These are phyloP conservation scores for Nixonia krombeini DNA, from an alignment of 1,140 invertebrate species.

Conservation along the genomic window DNA sequence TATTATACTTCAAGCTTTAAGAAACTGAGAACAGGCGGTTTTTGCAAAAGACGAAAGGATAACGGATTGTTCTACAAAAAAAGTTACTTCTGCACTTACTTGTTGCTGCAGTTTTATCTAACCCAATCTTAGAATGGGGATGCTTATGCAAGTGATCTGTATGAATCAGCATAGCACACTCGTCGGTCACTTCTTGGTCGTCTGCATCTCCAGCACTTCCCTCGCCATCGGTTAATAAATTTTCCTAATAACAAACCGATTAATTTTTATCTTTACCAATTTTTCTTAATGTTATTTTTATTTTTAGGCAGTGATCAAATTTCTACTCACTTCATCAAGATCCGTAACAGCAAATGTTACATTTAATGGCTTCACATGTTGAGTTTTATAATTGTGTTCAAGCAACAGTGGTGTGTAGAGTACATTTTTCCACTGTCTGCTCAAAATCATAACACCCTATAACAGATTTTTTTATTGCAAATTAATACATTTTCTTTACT, in stretches of 20 bases:
- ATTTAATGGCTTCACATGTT: conserved; percentile 85
- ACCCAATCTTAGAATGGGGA: conserved; percentile 57
- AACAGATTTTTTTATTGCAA: conserved; percentile 26
- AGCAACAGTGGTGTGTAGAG: conserved; percentile 93
- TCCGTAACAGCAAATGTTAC: conserved; percentile 90
- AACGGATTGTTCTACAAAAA: too few species aligned
- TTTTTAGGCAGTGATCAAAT: conserved; percentile 8
- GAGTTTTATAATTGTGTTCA: conserved; percentile 90
- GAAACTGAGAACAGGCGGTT: too few species aligned
- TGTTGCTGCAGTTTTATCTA: conserved; percentile 57
- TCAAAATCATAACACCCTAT: conserved; percentile 91
- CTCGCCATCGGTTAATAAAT: conserved; percentile 76
- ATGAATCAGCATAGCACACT: conserved; percentile 87
- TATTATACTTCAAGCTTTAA: too few species aligned
- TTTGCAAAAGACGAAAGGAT: too few species aligned
- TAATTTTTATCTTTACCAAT: background rate
- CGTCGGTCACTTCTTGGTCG: conserved; percentile 84
- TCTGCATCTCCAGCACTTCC: conserved; percentile 74
- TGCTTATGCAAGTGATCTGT: conserved; percentile 73
- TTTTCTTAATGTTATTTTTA: background rate
- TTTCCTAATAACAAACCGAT: conserved; percentile 67
- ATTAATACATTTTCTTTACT: too few species aligned
- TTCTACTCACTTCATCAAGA: conserved; percentile 78
- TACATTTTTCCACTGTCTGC: conserved; percentile 97
- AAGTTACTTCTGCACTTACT: conserved; percentile 30